Evolutionary conservation across 2,797 vertebrate genomes (phyloP), one percentile per base, ranked within the genome.

Genomic region (Triplophysa yarkandensis): DNA sequence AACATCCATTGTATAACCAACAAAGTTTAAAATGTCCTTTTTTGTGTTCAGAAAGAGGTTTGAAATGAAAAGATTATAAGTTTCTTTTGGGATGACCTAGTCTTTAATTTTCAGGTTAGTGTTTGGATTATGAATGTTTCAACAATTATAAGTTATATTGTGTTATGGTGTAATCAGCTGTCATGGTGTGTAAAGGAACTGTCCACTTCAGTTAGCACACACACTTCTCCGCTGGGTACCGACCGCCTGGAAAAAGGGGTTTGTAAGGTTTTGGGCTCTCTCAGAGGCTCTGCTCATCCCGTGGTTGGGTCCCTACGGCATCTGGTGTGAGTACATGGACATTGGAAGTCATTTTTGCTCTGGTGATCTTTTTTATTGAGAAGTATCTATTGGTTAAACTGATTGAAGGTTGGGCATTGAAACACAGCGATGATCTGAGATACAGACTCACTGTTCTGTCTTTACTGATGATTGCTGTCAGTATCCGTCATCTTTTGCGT

Each of bases 241-340:
- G 8, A 16, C 17, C n/a, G 4, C 10, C 14, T 3, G 19, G n/a
- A 4, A 67, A 2, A 21, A 62, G 63, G 58, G 2, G 48, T 4
- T 69, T 75, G 74, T 85, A 60, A n/a, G 77, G 79, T 4, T 65
- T 78, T 4, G 55, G 60, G 11, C 27, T 36, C 21, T 9, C 23
- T 9, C 69, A 54, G 21, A 83, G 0, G 14, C 89, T 23, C 83
- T 92, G 81, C 80, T 90, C 50, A 44, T 93, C 68, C 86, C 87
- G 46, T 81, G 91, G 21, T 87, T 80, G 0, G 7, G 36, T 8
- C 1, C 84, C 0, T 92, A 85, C 0, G 89, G 91, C 0, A 54
- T 84, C 0, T 93, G 92, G 92, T 92, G 92, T 28, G 89, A 92
- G 89, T 92, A 93, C 17, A 88, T 94, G 92, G 92, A 83, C 89